phyloP scores from a whole-genome alignment of 2,797 vertebrate species.

The Pangasius krempfi region DNA sequence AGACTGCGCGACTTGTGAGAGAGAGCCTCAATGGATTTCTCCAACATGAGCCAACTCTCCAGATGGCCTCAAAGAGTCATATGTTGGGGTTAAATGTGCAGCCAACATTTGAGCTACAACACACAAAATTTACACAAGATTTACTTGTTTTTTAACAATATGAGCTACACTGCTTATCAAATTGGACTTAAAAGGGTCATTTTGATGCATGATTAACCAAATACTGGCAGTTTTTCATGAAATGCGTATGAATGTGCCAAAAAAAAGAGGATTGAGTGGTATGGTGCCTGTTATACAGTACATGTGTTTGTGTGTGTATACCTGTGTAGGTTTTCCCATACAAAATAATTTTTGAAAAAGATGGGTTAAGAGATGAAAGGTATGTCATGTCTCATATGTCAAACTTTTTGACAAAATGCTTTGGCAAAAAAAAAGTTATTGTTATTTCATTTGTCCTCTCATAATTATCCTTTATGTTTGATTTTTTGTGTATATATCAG shows the following conservation, averaged over 20 bases:
- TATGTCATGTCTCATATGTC: neutral
- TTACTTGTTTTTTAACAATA: slow-evolving; percentile 43
- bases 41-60: slow-evolving; percentile 77
- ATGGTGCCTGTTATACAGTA: neutral
- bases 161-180: slow-evolving; percentile 59
- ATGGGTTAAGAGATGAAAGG: neutral
- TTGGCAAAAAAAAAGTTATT: slow-evolving; percentile 5
- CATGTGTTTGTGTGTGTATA: neutral
- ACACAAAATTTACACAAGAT: slow-evolving; percentile 48
- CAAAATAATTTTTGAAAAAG: neutral
- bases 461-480: slow-evolving; percentile 38
- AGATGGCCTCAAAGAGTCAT: slow-evolving; percentile 85
- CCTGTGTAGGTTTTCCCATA: neutral
- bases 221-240: neutral
- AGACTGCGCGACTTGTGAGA: slow-evolving; percentile 46
- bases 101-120: slow-evolving; percentile 74
- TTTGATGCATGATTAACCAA: slow-evolving; percentile 59
- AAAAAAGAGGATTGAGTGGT: neutral
- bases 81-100: slow-evolving; percentile 65
- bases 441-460: slow-evolving; percentile 39
- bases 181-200: slow-evolving; percentile 51
- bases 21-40: slow-evolving; percentile 68
- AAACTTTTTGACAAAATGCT: neutral
- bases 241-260: neutral
- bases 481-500: slow-evolving; percentile 55